Percentiles rank a stretch among this genome's conserved stretches.
These are phyloP conservation scores for Phrynocephalus guinanensis DNA, from an alignment of 2,797 vertebrate genomes.

Conservation along the genomic window DNA sequence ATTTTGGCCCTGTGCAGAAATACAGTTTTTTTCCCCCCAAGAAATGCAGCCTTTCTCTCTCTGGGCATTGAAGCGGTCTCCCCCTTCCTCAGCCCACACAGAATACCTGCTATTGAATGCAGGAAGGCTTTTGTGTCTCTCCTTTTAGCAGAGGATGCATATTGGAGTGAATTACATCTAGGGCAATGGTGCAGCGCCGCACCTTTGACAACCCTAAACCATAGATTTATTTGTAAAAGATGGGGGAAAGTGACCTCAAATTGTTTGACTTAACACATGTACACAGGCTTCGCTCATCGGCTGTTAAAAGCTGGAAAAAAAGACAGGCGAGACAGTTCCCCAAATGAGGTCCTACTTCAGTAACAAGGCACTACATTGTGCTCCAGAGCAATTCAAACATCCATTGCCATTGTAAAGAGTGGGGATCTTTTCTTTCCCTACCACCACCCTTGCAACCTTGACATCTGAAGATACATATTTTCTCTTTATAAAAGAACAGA, in stretches of 20 bases:
- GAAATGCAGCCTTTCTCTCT: neutral
- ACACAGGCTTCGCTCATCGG: constrained; percentile 34
- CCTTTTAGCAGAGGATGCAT: neutral
- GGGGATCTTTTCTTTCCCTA: constrained; percentile 11
- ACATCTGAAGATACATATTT: constrained; percentile 2
- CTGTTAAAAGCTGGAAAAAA: constrained; percentile 49
- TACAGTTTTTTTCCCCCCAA: neutral
- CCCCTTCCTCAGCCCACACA: neutral
- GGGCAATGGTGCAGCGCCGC: constrained; percentile 16
- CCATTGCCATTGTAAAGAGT: neutral
- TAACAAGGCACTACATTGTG: constrained; percentile 31
- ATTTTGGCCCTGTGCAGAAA: neutral
- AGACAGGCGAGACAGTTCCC: constrained; percentile 45
- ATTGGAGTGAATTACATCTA: neutral
- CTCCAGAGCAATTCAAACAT: constrained; percentile 25
- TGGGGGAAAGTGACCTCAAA: constrained; percentile 54
- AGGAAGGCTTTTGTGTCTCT: neutral
- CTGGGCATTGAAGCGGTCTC: neutral
- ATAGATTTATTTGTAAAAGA: constrained; percentile 47
- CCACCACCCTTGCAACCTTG: neutral
- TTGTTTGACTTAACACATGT: constrained; percentile 53
- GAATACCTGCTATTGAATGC: neutral
- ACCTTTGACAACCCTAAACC: constrained; percentile 32
- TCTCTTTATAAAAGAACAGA: constrained; percentile 1
- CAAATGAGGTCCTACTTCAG: constrained; percentile 44